Evolutionary conservation across 2,888 invertebrate genomes (phyloP).

Genomic region (Phortica magna): DNA sequence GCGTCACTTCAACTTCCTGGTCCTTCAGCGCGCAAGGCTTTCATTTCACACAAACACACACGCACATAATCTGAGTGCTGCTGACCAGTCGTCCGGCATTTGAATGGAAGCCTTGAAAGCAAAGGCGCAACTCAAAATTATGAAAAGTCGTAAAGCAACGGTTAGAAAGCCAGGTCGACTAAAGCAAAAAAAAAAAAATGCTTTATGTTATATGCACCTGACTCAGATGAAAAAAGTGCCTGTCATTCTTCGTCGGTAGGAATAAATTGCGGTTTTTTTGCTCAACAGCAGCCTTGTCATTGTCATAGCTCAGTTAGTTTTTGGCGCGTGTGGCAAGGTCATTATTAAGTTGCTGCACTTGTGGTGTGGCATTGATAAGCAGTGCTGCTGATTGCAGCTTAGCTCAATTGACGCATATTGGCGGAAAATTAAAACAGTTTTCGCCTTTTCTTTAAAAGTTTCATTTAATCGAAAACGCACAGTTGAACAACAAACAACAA

Average conservation of each 20-base stretch:
- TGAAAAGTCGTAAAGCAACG: background rate
- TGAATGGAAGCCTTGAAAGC: background rate
- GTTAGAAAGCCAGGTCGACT: too few relatives aligned
- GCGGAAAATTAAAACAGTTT: too few relatives aligned
- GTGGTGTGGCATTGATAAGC: background rate
- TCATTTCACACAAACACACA: background rate
- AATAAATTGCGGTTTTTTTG: too few relatives aligned
- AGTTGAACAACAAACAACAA: background rate
- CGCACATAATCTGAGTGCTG: background rate
- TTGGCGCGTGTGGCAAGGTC: background rate
- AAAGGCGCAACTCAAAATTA: background rate
- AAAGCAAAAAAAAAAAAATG: too few relatives aligned
- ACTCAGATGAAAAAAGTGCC: background rate
- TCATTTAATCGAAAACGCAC: too few relatives aligned
- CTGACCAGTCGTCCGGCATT: background rate
- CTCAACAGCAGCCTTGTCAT: background rate
- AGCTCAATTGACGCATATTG: too few relatives aligned
- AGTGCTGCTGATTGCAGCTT: too few relatives aligned
- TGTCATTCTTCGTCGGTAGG: too few relatives aligned
- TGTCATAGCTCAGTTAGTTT: background rate
- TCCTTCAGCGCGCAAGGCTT: background rate
- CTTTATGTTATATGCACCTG: background rate
- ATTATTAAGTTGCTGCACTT: background rate
- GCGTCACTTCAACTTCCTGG: constrained; percentile 26
- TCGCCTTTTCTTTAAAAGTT: too few relatives aligned